Evolutionary conservation across 2,113 vertebrate genomes (phyloP), one percentile per base, ranked within the genome.

Genomic region (Sebastes schlegelii): DNA sequence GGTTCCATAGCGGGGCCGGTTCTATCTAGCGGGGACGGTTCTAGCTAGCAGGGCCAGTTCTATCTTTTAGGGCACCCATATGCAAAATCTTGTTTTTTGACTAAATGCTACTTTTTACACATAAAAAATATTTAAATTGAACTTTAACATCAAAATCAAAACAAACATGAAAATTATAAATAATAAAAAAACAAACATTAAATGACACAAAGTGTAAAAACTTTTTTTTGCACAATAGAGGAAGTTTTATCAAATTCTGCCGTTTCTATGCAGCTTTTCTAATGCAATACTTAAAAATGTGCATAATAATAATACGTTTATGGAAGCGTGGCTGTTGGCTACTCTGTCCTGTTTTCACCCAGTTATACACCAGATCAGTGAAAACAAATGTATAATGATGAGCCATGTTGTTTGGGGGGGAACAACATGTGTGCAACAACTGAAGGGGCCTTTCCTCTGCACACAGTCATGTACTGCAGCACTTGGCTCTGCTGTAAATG

Each of bases 401-500:
- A 40, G 13, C 13, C 73, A 70, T 75, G n/a, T 40, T 72, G 66
- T 74, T 63, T 57, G 77, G 42, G 16, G 14, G 4, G 13, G 13
- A 68, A 64, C 54, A 70, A 52, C 10, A 75, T 46, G 66, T 83
- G 77, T 21, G 45, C 65, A 55, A 54, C 71, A 63, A 57, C 16
- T 49, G 8, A 60, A 83, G 51, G 34, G 43, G 17, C 40, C 46
- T 57, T 42, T 40, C 64, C 42, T 75, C 48, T 68, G 55, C 63
- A 62, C 48, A 51, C 23, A 57, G 17, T 19, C 54, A 23, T 16
- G 76, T 45, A 7, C 19, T 67, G 60, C 4, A 70, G 40, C 52
- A 42, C 46, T 52, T 21, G n/a, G 16, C 78, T 79, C 21, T 40
- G 6, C 75, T 82, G 66, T 82, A 84, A 79, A 81, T 66, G 19